These are phyloP conservation scores for Cyprinella venusta DNA, from an alignment of 2,797 vertebrate species.

Conservation along the genomic window DNA sequence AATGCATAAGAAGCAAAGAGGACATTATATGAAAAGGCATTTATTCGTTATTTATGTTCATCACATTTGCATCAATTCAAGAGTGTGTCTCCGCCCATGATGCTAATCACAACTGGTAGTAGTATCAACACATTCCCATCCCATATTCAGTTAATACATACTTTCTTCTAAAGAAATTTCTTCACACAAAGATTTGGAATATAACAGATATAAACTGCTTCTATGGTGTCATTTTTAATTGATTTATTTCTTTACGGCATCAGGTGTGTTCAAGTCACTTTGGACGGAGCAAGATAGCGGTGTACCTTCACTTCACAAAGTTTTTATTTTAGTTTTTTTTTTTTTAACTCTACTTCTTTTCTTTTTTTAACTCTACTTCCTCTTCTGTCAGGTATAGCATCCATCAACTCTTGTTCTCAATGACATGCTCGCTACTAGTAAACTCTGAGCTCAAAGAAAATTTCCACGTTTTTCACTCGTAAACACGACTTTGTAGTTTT, in stretches of 20 bases:
- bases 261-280: background rate
- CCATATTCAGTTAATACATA: background rate
- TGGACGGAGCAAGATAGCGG: background rate
- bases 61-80: background rate
- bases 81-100: background rate
- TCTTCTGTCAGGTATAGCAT: too few species aligned
- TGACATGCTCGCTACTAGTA: too few species aligned
- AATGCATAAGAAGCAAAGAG: slow-evolving; percentile 3
- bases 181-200: background rate
- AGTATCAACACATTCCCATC: background rate
- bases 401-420: too few species aligned
- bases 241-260: background rate
- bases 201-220: background rate
- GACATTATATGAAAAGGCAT: background rate
- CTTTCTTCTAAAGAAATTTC: background rate
- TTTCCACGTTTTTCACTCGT: background rate
- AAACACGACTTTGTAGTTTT: background rate
- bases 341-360: too few species aligned
- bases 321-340: too few species aligned
- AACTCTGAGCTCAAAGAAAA: too few species aligned
- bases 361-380: too few species aligned
- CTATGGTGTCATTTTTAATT: background rate
- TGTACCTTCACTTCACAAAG: background rate
- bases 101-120: background rate
- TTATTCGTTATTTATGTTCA: background rate